A percentile compares a stretch with the other conserved stretches of the same genome.
These are phyloP conservation scores for Nemurella pictetii DNA, from an alignment of 2,888 invertebrate species.

Conservation along the genomic window DNA sequence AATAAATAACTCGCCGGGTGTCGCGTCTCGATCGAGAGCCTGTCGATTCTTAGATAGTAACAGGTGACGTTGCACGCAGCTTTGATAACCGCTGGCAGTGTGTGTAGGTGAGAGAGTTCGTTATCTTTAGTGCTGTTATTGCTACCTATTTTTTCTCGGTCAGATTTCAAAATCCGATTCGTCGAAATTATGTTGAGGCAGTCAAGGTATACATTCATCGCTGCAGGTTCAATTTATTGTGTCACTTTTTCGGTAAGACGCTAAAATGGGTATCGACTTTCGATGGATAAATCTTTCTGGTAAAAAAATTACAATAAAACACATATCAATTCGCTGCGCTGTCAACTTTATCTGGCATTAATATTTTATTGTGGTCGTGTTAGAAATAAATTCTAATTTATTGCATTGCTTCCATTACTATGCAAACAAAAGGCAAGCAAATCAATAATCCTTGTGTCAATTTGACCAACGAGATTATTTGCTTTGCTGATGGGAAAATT, in stretches of 20 bases:
- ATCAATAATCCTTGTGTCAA: background rate
- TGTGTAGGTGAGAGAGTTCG: background rate
- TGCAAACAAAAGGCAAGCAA: background rate
- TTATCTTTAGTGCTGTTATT: background rate
- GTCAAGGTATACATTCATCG: background rate
- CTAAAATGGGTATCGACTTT: no score
- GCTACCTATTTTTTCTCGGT: background rate
- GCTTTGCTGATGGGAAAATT: background rate
- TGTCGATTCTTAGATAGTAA: background rate
- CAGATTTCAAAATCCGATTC: background rate
- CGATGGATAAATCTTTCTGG: no score
- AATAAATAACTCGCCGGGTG: background rate
- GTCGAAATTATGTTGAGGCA: background rate
- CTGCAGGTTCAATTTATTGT: no score
- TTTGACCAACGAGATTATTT: background rate
- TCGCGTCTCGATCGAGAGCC: background rate
- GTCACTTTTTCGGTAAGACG: no score
- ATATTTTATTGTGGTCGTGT: background rate
- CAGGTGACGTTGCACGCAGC: background rate
- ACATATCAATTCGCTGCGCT: no score
- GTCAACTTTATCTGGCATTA: background rate
- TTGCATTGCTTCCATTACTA: background rate
- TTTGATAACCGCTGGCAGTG: background rate
- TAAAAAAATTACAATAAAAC: no score
- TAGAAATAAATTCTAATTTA: background rate